A percentile compares a stretch with the other conserved stretches of the same genome.
phyloP scores from a whole-genome alignment of 2,797 vertebrate species.

The Triplophysa bombifrons region DNA sequence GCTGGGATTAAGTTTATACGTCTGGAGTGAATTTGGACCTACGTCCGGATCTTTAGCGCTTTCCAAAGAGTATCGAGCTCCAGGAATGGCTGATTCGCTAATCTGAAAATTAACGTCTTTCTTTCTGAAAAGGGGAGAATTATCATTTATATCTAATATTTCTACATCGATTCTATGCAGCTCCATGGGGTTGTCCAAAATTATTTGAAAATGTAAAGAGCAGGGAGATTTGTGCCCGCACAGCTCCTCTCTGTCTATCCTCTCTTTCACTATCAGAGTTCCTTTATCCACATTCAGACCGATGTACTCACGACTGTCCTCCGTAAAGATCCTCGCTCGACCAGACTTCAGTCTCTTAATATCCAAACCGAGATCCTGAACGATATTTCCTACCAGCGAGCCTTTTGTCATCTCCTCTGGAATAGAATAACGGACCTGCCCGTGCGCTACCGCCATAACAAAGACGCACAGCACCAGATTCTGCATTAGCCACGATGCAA shows the following conservation, averaged over 20 bases:
- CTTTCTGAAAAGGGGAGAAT: slow-evolving; percentile 63
- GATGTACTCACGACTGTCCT: slow-evolving; percentile 76
- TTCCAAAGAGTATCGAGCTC: slow-evolving; percentile 57
- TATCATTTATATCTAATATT: slow-evolving; percentile 74
- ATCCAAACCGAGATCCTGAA: slow-evolving; percentile 71
- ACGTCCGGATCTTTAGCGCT: slow-evolving; percentile 55
- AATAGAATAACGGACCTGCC: slow-evolving; percentile 74
- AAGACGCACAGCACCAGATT: slow-evolving; percentile 57
- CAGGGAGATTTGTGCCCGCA: slow-evolving; percentile 73
- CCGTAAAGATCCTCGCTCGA: slow-evolving; percentile 73
- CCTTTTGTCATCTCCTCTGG: slow-evolving; percentile 73
- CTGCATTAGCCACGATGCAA: slow-evolving; percentile 40
- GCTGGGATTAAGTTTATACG: slow-evolving; percentile 49
- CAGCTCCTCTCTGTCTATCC: slow-evolving; percentile 78
- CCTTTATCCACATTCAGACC: slow-evolving; percentile 71
- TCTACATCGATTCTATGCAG: slow-evolving; percentile 72
- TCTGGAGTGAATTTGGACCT: slow-evolving; percentile 52
- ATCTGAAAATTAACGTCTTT: slow-evolving; percentile 66
- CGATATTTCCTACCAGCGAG: slow-evolving; percentile 72
- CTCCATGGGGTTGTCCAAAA: slow-evolving; percentile 82
- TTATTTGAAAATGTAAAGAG: slow-evolving; percentile 77
- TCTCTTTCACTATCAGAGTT: slow-evolving; percentile 73
- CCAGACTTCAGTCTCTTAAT: slow-evolving; percentile 68
- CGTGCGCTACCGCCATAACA: slow-evolving; percentile 55
- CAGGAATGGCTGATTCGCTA: slow-evolving; percentile 60